Conservation (phyloP, 2,888 invertebrate genomes). For the Meghimatium bilineatum region DNA sequence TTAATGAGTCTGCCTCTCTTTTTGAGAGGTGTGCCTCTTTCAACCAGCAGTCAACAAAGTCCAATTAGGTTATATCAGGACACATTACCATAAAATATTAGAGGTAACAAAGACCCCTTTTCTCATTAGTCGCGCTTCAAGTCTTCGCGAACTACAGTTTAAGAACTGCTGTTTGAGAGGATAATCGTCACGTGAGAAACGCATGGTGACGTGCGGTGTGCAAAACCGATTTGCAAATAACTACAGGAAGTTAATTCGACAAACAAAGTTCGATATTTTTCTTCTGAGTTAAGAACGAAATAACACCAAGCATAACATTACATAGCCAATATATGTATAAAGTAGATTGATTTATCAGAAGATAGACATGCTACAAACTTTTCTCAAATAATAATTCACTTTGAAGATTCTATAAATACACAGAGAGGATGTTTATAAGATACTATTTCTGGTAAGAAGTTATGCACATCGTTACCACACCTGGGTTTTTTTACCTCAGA, state of each 20-base stretch:
- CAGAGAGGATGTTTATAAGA: not conserved
- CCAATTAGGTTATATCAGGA: no score
- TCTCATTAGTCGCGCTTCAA: no score
- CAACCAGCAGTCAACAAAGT: no score
- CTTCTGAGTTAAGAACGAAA: not conserved
- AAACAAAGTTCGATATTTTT: not conserved
- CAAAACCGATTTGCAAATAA: not conserved
- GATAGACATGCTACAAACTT: no score
- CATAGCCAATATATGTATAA: not conserved
- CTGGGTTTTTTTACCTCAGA: no score
- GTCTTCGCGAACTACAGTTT: no score
- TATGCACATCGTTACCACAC: no score
- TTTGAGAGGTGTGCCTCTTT: no score
- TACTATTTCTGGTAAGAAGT: not conserved
- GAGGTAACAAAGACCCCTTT: no score
- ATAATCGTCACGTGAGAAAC: not conserved
- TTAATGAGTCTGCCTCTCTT: no score
- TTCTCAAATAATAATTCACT: not conserved
- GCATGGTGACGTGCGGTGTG: not conserved
- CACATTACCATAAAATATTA: no score
- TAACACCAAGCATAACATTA: not conserved
- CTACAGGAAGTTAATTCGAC: conserved; percentile 5
- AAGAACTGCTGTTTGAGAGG: no score
- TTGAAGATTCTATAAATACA: not conserved
- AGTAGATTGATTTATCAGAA: not conserved